Evolutionary conservation across 2,797 vertebrate species (phyloP), one percentile per base, ranked within the genome.

Genomic region (Enteromius unitaeniatus): DNA sequence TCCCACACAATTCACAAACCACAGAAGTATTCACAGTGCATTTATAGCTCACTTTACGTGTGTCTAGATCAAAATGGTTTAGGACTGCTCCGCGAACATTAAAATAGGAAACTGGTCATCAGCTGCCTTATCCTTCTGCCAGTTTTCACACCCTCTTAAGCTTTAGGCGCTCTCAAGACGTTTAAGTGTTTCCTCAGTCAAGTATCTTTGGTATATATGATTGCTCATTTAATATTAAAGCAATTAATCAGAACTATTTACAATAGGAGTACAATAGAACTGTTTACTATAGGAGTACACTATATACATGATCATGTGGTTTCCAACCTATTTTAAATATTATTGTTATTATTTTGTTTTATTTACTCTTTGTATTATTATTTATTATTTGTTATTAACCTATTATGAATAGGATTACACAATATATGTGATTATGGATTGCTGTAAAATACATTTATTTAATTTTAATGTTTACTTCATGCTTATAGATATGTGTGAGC

Each of bases 201-300:
- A 65, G 58, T 10, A 74, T 47, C 68, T 77, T 37, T 73, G 58
- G 34, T 26, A 49, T 17, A 14, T 72, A 28, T 70, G 60, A 84
- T 60, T 37, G 23, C 55, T 19, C 49, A 15, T 64, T 58, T 82
- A 80, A 84, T 45, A 64, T 53, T n/a, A 37, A 73, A 42, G 40
- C 14, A 73, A 78, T 80, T 53, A n/a, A 58, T 75, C 51, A 55
- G 67, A n/a, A n/a, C n/a, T n/a, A n/a, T n/a, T n/a, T n/a, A n/a
- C n/a, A n/a, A n/a, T n/a, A n/a, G n/a, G n/a, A n/a, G n/a, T n/a
- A n/a, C n/a, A n/a, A n/a, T n/a, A 15, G 15, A 3, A 7, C 19
- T 65, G 31, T 34, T 67, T 67, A 67, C 19, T 67, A n/a, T 21
- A 21, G 15, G 17, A n/a, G 3, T 40, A 8, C 65, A 67, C 9